Evolutionary conservation across 2,797 vertebrate genomes (phyloP), one percentile per base, ranked within the genome.

Genomic region (Moxostoma hubbsi): DNA sequence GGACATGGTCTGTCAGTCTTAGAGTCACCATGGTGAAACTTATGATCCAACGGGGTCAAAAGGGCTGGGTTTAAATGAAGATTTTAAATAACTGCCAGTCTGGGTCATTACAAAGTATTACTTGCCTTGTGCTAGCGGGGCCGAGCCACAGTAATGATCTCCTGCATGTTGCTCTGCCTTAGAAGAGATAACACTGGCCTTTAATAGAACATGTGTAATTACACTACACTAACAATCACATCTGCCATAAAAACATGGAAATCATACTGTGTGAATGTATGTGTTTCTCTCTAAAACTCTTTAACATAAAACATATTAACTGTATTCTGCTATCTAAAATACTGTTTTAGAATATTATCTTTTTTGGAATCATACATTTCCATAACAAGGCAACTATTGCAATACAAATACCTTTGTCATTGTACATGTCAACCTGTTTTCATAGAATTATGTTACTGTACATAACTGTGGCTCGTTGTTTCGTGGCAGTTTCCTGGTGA

Each of bases 141-240:
- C 73, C 57, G 79, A 59, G 66, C 77, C 80, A 77, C 73, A 71
- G 82, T 83, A 85, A 82, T 85, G 78, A 85, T 85, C 77, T 82
- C 82, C 62, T 73, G 63, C 86, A 86, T 91, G 88, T 90, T 88
- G 91, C 88, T 89, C 88, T 88, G 87, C 90, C 90, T 88, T 87
- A 87, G 88, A 86, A 90, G 86, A 92, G 85, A 88, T 90, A 88
- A 68, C 85, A 83, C 90, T 90, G 84, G 86, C 91, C 93, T 94
- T 91, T 93, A 94, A 93, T 93, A 93, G 86, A 90, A 86, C 85
- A 81, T 85, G 89, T 91, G 91, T 88, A 92, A 93, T 93, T 93
- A 92, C 88, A 92, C 90, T 86, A 87, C 89, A 89, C 92, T 89
- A 90, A 90, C 76, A 77, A 90, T 92, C 89, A 88, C 85, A 92